Conservation (phyloP, 2,113 vertebrate genomes). For the Microcebus ravelobensis region DNA sequence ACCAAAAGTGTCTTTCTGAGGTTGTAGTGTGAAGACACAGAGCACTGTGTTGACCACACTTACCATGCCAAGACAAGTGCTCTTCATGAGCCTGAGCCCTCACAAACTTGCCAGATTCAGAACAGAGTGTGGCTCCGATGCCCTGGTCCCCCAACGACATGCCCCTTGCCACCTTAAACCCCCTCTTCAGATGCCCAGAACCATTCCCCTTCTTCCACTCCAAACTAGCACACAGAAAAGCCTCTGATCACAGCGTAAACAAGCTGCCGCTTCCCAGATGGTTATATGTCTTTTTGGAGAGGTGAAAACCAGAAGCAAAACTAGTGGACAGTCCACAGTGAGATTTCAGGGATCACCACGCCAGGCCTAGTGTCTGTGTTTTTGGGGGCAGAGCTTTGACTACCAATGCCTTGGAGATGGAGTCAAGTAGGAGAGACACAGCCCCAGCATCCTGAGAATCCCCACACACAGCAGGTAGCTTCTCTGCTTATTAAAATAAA, state of each 20-base stretch:
- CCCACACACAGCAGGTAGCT: background rate
- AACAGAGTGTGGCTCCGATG: background rate
- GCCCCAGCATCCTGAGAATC: background rate
- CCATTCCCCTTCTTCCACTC: background rate
- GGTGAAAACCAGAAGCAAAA: background rate
- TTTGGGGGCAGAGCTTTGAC: background rate
- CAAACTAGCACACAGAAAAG: background rate
- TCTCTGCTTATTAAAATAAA: background rate
- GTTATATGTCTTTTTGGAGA: background rate
- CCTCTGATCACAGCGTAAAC: background rate
- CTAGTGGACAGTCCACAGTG: background rate
- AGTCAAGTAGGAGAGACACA: background rate
- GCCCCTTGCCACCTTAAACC: background rate
- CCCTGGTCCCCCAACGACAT: background rate
- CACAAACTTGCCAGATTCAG: background rate
- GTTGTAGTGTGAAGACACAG: conserved; percentile 32
- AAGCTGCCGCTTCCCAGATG: background rate
- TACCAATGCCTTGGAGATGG: background rate
- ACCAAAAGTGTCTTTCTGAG: conserved; percentile 63
- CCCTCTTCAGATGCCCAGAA: background rate
- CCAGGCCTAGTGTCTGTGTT: background rate
- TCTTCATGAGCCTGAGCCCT: background rate
- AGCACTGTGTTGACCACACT: conserved; percentile 30
- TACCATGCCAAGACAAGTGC: background rate
- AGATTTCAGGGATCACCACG: background rate